Conservation (phyloP, 30 jellyfish, hydroid and myxozoan species). For the Cassiopea andromeda region DNA sequence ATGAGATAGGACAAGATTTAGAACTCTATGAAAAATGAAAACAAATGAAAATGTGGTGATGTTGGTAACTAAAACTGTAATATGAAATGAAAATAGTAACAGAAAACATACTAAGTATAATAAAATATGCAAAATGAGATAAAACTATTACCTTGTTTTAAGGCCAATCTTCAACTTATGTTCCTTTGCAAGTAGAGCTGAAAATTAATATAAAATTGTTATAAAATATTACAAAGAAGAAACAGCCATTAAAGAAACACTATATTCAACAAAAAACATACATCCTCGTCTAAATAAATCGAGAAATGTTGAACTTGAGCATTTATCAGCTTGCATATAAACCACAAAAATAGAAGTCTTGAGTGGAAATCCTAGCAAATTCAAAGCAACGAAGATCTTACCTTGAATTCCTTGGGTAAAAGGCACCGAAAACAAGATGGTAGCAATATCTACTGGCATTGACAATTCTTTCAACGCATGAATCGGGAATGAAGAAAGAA, state of each 20-base stretch:
- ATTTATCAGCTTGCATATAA: neutral
- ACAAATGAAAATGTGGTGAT: neutral
- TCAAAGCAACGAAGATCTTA: neutral
- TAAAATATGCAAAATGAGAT: neutral
- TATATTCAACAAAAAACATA: too few relatives aligned
- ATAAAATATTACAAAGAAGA: too few relatives aligned
- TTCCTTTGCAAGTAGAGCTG: neutral
- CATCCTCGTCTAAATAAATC: too few relatives aligned
- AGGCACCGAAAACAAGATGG: neutral
- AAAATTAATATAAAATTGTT: neutral
- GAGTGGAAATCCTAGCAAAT: neutral
- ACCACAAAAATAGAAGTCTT: neutral
- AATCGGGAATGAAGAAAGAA: slow-evolving; percentile 27
- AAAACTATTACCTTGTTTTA: neutral
- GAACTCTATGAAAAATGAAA: slow-evolving; percentile 22
- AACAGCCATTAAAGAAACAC: too few relatives aligned
- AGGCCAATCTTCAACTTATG: neutral
- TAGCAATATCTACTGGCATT: slow-evolving; percentile 20
- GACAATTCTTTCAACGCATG: neutral
- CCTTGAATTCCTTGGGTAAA: slow-evolving; percentile 47
- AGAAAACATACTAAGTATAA: neutral
- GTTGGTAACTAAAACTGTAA: too few relatives aligned
- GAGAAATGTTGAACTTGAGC: too few relatives aligned
- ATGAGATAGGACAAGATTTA: slow-evolving; percentile 34
- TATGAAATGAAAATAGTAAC: neutral